A percentile compares a stretch with the other conserved stretches of the same genome.
Conservation (phyloP, 2,797 vertebrate genomes). For the Linurgus olivaceus region DNA sequence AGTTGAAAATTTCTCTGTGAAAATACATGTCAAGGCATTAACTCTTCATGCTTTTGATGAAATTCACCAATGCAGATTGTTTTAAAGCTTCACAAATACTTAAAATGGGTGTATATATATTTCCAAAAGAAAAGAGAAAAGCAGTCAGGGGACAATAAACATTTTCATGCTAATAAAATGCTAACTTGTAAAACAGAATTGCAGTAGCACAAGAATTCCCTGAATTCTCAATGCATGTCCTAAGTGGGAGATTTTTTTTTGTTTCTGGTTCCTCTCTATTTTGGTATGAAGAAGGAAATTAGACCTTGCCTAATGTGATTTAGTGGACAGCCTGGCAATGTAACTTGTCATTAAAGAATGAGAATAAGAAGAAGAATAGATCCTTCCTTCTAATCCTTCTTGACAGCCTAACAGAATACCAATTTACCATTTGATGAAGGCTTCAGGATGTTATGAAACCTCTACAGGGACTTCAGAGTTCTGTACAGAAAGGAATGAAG, state of each 20-base stretch:
- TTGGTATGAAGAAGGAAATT: slow-evolving; percentile 41
- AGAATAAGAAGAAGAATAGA: slow-evolving; percentile 45
- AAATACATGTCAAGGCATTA: not conserved
- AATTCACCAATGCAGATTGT: not conserved
- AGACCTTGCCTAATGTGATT: slow-evolving; percentile 56
- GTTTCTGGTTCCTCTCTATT: not conserved
- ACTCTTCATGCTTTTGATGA: not conserved
- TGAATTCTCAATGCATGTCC: not conserved
- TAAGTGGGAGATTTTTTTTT: not conserved
- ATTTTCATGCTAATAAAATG: not conserved
- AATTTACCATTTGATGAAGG: slow-evolving; percentile 60
- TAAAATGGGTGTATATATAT: not conserved
- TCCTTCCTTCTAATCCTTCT: slow-evolving; percentile 52
- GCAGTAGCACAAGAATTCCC: not conserved
- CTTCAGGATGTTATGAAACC: slow-evolving; percentile 49
- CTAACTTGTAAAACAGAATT: not conserved
- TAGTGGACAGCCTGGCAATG: slow-evolving; percentile 50
- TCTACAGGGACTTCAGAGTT: slow-evolving; percentile 45
- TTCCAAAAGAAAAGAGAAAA: not conserved
- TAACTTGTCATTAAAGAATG: slow-evolving; percentile 52
- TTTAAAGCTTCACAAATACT: not conserved
- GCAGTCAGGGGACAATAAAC: not conserved
- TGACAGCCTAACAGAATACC: slow-evolving; percentile 60
- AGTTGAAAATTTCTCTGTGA: not conserved
- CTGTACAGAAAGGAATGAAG: not conserved